Evolutionary conservation across 2,888 invertebrate genomes (phyloP).

Genomic region (Leptopterna dolabrata): DNA sequence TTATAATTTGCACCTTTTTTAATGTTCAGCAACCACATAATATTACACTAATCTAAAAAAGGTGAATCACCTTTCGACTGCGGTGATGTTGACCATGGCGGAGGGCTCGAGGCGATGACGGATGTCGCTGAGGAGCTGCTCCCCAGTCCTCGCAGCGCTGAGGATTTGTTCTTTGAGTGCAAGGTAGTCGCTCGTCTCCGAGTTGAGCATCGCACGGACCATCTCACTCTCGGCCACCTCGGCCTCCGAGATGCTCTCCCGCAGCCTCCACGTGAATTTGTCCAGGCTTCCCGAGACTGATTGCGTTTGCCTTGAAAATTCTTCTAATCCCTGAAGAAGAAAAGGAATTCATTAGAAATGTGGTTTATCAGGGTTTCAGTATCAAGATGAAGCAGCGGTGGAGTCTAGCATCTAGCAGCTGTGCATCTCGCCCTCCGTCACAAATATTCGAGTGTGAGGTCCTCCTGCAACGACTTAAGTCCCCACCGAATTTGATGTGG

Average conservation of each 20-base stretch:
- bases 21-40: too few relatives aligned
- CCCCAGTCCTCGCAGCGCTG: conserved; percentile 89
- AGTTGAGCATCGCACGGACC: conserved; percentile 86
- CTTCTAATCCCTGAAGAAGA: conserved; percentile 84
- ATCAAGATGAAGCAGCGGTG: too few relatives aligned
- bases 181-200: conserved; percentile 80
- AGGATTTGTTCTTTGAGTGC: conserved; percentile 86
- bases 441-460: too few relatives aligned
- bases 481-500: too few relatives aligned
- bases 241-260: conserved; percentile 72
- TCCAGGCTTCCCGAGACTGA: conserved; percentile 89
- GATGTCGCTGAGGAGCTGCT: conserved; percentile 82
- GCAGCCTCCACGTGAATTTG: conserved; percentile 87
- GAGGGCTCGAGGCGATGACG: conserved; percentile 67
- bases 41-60: too few relatives aligned
- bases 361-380: too few relatives aligned
- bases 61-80: conserved; percentile 88
- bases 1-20: too few relatives aligned
- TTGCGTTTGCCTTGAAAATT: conserved; percentile 91
- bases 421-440: too few relatives aligned
- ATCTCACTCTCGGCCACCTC: conserved; percentile 52
- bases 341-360: too few relatives aligned
- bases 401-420: too few relatives aligned
- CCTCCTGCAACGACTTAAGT: too few relatives aligned
- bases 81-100: conserved; percentile 84